Conservation (phyloP, 2,797 vertebrate genomes). For the Muscicapa striata region DNA sequence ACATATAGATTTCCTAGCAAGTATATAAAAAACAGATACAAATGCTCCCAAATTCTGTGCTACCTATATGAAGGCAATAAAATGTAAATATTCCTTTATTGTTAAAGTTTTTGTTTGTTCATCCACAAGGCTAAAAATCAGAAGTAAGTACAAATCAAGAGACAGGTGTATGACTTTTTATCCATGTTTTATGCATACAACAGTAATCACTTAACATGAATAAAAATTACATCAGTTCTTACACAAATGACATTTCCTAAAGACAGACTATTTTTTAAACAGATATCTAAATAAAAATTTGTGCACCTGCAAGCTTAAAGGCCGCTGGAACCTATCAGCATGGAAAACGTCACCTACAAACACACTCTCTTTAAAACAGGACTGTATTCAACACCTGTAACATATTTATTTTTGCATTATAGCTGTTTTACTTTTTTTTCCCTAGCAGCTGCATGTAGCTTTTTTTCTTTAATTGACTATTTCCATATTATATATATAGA, state of each 20-base stretch:
- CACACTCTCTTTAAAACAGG: neutral
- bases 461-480: neutral
- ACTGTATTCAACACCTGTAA: neutral
- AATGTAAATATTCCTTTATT: neutral
- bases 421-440: neutral
- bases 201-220: neutral
- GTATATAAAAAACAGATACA: neutral
- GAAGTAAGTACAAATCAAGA: neutral
- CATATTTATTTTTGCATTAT: neutral
- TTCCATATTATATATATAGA: neutral
- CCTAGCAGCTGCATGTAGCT: neutral
- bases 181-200: neutral
- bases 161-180: neutral
- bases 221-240: neutral
- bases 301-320: neutral
- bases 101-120: neutral
- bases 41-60: neutral
- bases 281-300: neutral
- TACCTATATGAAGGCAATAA: neutral
- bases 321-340: neutral
- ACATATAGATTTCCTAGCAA: neutral
- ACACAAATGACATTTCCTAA: slow-evolving; percentile 26
- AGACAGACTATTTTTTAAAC: slow-evolving; percentile 23
- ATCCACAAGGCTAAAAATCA: neutral
- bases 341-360: neutral